A percentile compares a stretch with the other conserved stretches of the same genome.
These are phyloP conservation scores for Oreochromis niloticus DNA, from an alignment of 2,113 vertebrate species.

Conservation along the genomic window DNA sequence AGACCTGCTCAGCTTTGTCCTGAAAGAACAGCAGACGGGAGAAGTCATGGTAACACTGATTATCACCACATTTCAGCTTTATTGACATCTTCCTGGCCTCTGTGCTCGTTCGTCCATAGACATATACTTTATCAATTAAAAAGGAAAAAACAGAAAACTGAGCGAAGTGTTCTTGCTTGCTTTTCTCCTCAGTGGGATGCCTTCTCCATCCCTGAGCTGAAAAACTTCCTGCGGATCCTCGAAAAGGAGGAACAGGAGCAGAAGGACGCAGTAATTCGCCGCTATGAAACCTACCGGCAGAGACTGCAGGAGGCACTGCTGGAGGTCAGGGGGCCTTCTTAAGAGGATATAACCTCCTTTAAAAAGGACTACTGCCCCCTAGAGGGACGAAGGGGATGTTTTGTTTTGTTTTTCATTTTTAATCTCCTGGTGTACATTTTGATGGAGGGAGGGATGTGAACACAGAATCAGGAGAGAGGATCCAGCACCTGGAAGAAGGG, in stretches of 20 bases:
- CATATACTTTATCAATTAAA: not conserved
- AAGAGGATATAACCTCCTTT: conserved; percentile 15
- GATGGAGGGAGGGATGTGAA: not conserved
- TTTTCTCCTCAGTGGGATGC: conserved; percentile 85
- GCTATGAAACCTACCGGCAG: conserved; percentile 80
- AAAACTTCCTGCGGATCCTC: conserved; percentile 92
- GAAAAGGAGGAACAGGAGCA: conserved; percentile 93
- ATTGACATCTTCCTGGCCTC: not conserved
- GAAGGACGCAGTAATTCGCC: conserved; percentile 72
- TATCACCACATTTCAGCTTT: not conserved
- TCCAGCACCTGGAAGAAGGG: not conserved
- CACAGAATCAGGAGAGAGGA: not conserved
- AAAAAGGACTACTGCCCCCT: not conserved
- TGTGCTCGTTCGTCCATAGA: not conserved
- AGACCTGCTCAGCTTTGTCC: conserved; percentile 88
- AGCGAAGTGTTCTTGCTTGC: not conserved
- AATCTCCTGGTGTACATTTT: not conserved
- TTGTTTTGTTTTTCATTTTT: not conserved
- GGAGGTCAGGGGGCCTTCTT: conserved; percentile 70
- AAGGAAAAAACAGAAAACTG: not conserved
- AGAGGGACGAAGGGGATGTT: not conserved
- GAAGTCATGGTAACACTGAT: conserved; percentile 82
- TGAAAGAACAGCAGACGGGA: conserved; percentile 89
- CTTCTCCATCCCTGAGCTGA: conserved; percentile 89
- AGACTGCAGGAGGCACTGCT: conserved; percentile 85